Evolutionary conservation across 2,888 invertebrate genomes (phyloP), one percentile per base, ranked within the genome.

Genomic region (Lycophotia porphyrea): DNA sequence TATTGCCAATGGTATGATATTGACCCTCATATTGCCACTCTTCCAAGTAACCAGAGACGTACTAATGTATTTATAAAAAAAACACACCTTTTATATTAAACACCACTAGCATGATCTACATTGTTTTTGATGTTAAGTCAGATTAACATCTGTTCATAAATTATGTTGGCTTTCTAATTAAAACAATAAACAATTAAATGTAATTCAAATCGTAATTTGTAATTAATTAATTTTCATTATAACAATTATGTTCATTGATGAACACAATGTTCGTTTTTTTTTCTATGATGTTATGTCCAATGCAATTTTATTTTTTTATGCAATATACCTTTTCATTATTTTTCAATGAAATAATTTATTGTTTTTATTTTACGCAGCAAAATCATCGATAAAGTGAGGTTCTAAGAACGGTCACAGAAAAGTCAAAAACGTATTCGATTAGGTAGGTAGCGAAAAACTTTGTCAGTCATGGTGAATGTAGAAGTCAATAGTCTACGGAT

Each of bases 21-120:
- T 44, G 18, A 34, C 34, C 78, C 61, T 71, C 78, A 78, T 78
- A 34, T 71, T 78, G 44, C 27, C 24, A 27, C 52, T 66, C 39
- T 34, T n/a, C 31, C 44, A 34, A 70, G 13, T 44, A 15, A 36
- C 65, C 1, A 27, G 15, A 55, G 5, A 27, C 34, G 0, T 66
- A 78, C 70, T 76, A 18, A 63, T 18, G n/a, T 18, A 36, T 61
- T 61, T 61, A 15, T 18, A 36, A 44, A 49, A 44, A 18, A 34
- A 18, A 11, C 27, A n/a, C n/a, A n/a, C 55, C 13, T 42, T 67
- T 71, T 78, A 49, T 78, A 78, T 63, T 24, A 34, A 60, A 13
- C 27, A 52, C 52, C 5, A 52, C 5, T 5, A 13, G 52, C 13
- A 52, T 27, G 52, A 5, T 52, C 27, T 52, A 27, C 13, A 52